Percentiles rank a stretch among this genome's conserved stretches.
These are phyloP conservation scores for Chorisops tibialis DNA, from an alignment of 2,888 invertebrate species.

Conservation along the genomic window DNA sequence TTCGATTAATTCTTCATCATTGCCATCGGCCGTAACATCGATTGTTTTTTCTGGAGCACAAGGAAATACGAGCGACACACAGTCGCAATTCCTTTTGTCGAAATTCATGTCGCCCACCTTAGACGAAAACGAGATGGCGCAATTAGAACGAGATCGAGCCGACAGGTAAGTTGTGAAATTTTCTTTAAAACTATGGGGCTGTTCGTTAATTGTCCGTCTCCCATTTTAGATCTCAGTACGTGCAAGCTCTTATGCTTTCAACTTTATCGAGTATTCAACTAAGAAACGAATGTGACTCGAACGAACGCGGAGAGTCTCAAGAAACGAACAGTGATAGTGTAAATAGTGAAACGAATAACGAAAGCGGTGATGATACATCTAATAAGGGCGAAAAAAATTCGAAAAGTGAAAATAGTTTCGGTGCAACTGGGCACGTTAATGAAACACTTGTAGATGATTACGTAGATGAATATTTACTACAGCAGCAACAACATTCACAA, in stretches of 20 bases:
- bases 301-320: constrained; percentile 40
- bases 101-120: constrained; percentile 57
- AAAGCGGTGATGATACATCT: constrained; percentile 31
- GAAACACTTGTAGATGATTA: constrained; percentile 47
- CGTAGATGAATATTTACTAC: constrained; percentile 46
- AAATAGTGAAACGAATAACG: constrained; percentile 46
- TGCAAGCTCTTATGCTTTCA: constrained; percentile 66
- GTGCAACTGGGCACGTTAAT: constrained; percentile 36
- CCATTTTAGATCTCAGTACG: constrained; percentile 58
- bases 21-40: constrained; percentile 40
- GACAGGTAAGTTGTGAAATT: constrained; percentile 51
- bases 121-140: constrained; percentile 55
- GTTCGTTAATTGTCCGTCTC: neutral
- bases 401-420: constrained; percentile 37
- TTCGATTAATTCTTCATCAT: constrained; percentile 39
- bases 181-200: no score
- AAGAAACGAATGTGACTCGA: constrained; percentile 37
- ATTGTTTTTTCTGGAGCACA: constrained; percentile 39
- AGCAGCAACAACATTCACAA: constrained; percentile 51
- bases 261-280: constrained; percentile 53
- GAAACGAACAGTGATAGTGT: constrained; percentile 50
- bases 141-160: constrained; percentile 58
- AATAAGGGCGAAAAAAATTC: neutral
- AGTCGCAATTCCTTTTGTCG: constrained; percentile 49
- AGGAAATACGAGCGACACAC: constrained; percentile 38